Evolutionary conservation across 1,140 invertebrate species (phyloP), one percentile per base, ranked within the genome.

Genomic region (Drosophila oshimai): DNA sequence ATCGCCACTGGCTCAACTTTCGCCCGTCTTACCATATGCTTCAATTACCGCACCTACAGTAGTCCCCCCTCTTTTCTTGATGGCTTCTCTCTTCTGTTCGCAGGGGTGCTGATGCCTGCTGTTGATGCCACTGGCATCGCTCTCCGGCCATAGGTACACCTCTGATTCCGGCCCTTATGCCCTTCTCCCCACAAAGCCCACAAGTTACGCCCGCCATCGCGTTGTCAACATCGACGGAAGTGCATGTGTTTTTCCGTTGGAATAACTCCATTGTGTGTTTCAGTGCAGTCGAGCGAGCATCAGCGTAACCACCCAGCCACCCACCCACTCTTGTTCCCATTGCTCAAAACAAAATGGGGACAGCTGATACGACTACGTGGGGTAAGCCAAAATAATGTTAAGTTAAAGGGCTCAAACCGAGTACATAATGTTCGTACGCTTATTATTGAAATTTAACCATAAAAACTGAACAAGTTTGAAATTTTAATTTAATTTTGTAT

Each of bases 201-300:
- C 3, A 13, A 57, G 57, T 6, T 39, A 13, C 24, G 31, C 24
- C 69, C 69, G 74, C 33, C 58, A 41, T 75, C 47, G 74, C 60
- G 80, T 39, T 73, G 70, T 80, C 81, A 79, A 73, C 80, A 73
- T 69, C 81, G 75, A 55, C 81, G 81, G 80, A 86, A 86, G 80
- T 86, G 80, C 80, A 86, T 86, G 81, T 81, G 81, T 86, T 86
- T 86, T 86, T 86, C 81, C 81, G 81, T 87, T 87, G 81, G 83
- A 86, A 86, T 86, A 86, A 86, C 81, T 86, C 81, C 81, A 86
- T 86, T 86, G 81, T 86, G 83, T 81, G 76, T 80, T 80, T 81
- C 72, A 65, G 76, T 54, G 80, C 81, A 75, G 71, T 72, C 80
- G 77, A 71, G 79, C 80, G 65, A 61, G 81, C 79, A 86, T 65